Percentiles rank a stretch among this genome's conserved stretches.
Conservation (phyloP, 2,797 vertebrate genomes). For the Tapera naevia region DNA sequence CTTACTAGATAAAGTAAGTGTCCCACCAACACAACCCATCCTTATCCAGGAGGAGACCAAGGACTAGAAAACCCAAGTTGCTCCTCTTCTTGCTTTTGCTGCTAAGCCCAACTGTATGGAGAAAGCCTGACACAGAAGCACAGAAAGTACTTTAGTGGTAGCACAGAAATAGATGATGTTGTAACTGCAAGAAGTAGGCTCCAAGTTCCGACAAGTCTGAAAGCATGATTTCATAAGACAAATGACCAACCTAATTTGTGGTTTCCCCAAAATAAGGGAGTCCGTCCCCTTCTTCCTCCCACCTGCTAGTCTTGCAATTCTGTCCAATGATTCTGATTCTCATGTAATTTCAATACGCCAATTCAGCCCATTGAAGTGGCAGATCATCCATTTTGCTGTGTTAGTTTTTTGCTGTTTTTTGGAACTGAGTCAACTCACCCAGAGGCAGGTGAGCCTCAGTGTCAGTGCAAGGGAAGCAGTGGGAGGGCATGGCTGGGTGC, state of each 20-base stretch:
- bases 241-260: neutral
- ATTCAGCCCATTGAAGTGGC: neutral
- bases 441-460: neutral
- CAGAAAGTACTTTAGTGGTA: neutral
- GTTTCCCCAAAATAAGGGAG: neutral
- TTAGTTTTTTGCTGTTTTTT: neutral
- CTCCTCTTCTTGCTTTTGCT: neutral
- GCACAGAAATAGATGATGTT: neutral
- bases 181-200: neutral
- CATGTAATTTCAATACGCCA: neutral
- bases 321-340: neutral
- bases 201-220: neutral
- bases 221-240: neutral
- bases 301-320: neutral
- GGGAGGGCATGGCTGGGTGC: neutral
- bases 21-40: neutral
- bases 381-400: neutral
- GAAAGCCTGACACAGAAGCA: neutral
- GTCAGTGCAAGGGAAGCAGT: neutral
- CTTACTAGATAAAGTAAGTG: slow-evolving; percentile 54
- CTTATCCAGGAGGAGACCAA: neutral
- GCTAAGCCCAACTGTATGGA: neutral
- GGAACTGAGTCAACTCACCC: neutral
- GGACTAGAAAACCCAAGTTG: neutral
- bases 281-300: neutral